Percentiles rank a stretch among this genome's conserved stretches.
phyloP scores from a whole-genome alignment of 2,797 vertebrate species.

The Enteromius thamalakanensis region DNA sequence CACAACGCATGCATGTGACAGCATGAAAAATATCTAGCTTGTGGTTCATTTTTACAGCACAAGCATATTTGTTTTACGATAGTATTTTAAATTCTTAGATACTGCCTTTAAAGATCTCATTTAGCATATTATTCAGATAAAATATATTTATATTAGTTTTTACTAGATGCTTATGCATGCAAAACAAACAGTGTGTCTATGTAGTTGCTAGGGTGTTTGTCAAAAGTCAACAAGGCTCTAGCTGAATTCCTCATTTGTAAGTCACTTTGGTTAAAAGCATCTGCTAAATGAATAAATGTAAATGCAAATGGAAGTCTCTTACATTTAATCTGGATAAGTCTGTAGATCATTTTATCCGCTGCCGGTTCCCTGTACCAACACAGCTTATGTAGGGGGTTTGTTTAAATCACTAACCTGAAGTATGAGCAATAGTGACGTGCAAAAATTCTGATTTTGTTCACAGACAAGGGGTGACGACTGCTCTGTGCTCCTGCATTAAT shows the following conservation, averaged over 20 bases:
- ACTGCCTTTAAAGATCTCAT: neutral
- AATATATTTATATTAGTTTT: too few species aligned
- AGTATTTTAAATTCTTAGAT: neutral
- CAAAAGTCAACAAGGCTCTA: neutral
- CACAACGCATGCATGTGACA: neutral
- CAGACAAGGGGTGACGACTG: neutral
- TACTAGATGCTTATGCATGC: neutral
- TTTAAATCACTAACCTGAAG: neutral
- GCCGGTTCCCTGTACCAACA: neutral
- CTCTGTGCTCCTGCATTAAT: neutral
- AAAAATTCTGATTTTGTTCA: neutral
- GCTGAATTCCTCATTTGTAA: neutral
- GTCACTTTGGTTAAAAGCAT: neutral
- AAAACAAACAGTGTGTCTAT: neutral
- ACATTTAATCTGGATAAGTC: too few species aligned
- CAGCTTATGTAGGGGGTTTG: neutral
- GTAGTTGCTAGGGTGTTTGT: neutral
- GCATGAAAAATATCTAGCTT: conserved; percentile 2
- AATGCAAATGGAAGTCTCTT: neutral
- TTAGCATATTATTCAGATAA: neutral
- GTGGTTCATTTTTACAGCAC: neutral
- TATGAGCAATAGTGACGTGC: neutral
- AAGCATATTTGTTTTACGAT: neutral
- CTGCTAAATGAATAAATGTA: neutral
- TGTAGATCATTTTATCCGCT: neutral